These are phyloP conservation scores for Polia nebulosa DNA, from an alignment of 2,888 invertebrate species.

Conservation along the genomic window DNA sequence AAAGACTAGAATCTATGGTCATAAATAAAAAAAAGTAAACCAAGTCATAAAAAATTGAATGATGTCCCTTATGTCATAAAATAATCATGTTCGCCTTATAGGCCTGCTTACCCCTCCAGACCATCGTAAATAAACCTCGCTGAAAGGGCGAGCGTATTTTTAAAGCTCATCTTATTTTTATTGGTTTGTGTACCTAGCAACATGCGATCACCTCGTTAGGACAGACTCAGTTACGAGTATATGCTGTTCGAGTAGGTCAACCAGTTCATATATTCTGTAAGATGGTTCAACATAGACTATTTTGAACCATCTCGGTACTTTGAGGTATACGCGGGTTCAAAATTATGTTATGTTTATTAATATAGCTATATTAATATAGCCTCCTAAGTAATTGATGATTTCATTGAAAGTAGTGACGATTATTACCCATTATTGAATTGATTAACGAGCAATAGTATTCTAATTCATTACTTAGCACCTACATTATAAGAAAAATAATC, in stretches of 20 bases:
- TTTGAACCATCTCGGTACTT: too few species aligned
- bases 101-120: constrained; percentile 3
- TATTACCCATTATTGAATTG: too few species aligned
- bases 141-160: constrained; percentile 59
- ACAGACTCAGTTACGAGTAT: constrained; percentile 24
- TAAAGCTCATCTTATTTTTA: constrained; percentile 46
- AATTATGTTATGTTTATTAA: too few species aligned
- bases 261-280: constrained; percentile 24
- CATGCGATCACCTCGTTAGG: constrained; percentile 58
- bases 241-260: constrained; percentile 33
- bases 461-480: too few species aligned
- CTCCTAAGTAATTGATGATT: too few species aligned
- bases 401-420: too few species aligned
- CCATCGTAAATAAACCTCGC: constrained; percentile 47
- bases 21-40: neutral
- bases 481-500: too few species aligned
- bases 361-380: too few species aligned
- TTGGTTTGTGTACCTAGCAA: constrained; percentile 15
- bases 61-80: constrained; percentile 21
- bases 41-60: constrained; percentile 20
- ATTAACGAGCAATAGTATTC: too few species aligned
- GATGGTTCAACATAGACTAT: constrained; percentile 10
- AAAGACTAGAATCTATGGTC: too few species aligned
- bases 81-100: constrained; percentile 28
- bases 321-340: too few species aligned